phyloP scores from a whole-genome alignment of 2,113 vertebrate species.

The Muscicapa adusta region DNA sequence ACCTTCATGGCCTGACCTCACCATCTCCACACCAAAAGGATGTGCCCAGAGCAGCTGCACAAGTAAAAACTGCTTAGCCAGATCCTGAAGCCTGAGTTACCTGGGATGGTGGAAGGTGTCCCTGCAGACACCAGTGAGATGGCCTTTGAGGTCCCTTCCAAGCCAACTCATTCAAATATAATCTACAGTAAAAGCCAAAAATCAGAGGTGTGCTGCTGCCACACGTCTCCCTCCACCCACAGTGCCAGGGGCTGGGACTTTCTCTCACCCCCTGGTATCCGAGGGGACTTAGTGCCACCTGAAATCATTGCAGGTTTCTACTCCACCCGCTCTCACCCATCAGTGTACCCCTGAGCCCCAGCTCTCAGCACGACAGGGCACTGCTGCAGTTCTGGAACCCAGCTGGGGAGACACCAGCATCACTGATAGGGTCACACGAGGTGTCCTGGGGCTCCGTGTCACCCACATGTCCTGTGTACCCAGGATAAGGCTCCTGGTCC shows the following conservation, averaged over 20 bases:
- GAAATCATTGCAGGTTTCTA: neutral
- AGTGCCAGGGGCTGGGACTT: neutral
- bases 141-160: neutral
- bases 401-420: neutral
- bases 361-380: neutral
- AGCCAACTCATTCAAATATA: neutral
- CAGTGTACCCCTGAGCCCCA: neutral
- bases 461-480: neutral
- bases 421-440: fast-evolving
- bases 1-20: neutral
- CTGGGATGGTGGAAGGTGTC: neutral
- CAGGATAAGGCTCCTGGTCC: neutral
- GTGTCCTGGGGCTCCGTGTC: neutral
- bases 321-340: neutral
- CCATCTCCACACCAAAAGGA: neutral
- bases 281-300: neutral
- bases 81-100: neutral
- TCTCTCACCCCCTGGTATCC: neutral
- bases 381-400: neutral
- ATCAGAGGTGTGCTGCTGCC: fast-evolving
- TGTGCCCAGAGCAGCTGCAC: neutral
- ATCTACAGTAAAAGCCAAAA: neutral
- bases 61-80: neutral
- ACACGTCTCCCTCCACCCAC: neutral
- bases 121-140: neutral